These are phyloP conservation scores for Bradypodion pumilum DNA, from an alignment of 2,797 vertebrate species.

Conservation along the genomic window DNA sequence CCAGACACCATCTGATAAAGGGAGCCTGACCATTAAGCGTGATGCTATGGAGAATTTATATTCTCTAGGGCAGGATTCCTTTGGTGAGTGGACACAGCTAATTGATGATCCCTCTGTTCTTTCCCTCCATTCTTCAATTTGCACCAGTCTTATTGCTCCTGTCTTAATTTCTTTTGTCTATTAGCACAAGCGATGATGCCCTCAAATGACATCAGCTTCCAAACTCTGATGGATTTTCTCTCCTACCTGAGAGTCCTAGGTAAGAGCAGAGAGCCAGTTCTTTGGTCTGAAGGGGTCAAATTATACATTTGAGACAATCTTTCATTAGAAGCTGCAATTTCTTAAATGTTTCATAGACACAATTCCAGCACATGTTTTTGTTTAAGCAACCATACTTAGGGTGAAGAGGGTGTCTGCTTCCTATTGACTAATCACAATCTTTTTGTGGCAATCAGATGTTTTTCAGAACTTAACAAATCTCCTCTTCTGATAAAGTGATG, in stretches of 20 bases:
- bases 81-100: slow-evolving; percentile 45
- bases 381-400: no score
- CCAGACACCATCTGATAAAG: slow-evolving; percentile 47
- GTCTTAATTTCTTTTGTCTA: background rate
- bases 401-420: no score
- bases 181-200: slow-evolving; percentile 23
- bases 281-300: background rate
- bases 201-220: slow-evolving; percentile 34
- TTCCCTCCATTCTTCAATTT: background rate
- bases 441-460: no score
- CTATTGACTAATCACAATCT: no score
- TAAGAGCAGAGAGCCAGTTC: slow-evolving; percentile 1
- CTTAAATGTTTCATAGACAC: no score
- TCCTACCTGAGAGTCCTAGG: slow-evolving; percentile 46
- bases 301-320: no score
- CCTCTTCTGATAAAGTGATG: no score
- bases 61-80: slow-evolving; percentile 26
- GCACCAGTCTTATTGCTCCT: background rate
- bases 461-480: no score
- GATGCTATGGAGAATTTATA: slow-evolving; percentile 40
- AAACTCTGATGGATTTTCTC: slow-evolving; percentile 53
- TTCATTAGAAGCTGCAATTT: no score
- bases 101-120: background rate
- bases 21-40: slow-evolving; percentile 47
- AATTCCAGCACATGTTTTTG: no score